These are phyloP conservation scores for Stomatorhinus walkeri DNA, from an alignment of 2,797 vertebrate species.

Conservation along the genomic window DNA sequence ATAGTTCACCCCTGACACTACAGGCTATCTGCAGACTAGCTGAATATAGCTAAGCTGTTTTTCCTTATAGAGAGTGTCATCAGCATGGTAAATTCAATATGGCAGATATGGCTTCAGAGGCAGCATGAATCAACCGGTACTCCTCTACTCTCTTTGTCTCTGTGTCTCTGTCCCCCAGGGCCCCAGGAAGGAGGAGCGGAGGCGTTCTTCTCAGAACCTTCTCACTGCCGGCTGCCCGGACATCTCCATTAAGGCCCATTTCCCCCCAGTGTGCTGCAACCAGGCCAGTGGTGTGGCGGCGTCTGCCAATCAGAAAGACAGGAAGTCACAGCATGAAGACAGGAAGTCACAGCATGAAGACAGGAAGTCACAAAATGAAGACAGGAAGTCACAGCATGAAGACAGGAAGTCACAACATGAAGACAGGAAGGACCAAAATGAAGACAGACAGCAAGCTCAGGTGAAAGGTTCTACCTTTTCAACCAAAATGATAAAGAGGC, in stretches of 20 bases:
- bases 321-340: neutral
- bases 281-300: conserved; percentile 15
- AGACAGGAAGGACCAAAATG: neutral
- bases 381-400: neutral
- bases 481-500: neutral
- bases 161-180: conserved; percentile 32
- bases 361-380: neutral
- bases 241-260: conserved; percentile 19
- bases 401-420: no score
- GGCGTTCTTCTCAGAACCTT: conserved; percentile 49
- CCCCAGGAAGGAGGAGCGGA: conserved; percentile 40
- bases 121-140: neutral
- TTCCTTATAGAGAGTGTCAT: neutral
- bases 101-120: neutral
- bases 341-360: neutral
- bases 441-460: neutral
- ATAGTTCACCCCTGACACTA: neutral
- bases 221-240: conserved; percentile 43
- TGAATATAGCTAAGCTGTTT: neutral
- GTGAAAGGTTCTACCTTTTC: neutral
- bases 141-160: neutral
- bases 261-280: conserved; percentile 24
- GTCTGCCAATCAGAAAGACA: neutral
- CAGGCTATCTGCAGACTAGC: neutral
- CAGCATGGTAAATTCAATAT: neutral